These are phyloP conservation scores for Micrastur ruficollis DNA, from an alignment of 2,797 vertebrate genomes.

Conservation along the genomic window DNA sequence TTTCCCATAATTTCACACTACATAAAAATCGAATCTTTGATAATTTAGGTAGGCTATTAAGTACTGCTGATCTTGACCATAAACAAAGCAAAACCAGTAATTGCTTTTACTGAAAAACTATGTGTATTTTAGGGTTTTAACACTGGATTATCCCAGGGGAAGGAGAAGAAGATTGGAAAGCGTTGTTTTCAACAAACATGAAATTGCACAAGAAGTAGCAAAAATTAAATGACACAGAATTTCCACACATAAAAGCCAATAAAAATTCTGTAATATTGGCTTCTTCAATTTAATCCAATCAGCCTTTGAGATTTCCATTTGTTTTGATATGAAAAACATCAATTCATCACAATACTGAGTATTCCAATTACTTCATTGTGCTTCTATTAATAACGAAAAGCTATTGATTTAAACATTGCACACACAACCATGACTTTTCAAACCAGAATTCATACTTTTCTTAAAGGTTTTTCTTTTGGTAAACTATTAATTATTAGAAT, in stretches of 20 bases:
- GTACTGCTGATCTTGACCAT: background rate
- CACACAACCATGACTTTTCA: background rate
- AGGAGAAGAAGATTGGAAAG: slow-evolving; percentile 1
- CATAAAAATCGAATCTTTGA: slow-evolving; percentile 9
- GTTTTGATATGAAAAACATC: slow-evolving; percentile 9
- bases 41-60: slow-evolving; percentile 24
- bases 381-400: background rate
- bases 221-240: background rate
- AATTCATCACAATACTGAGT: background rate
- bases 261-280: background rate
- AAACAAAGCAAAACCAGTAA: slow-evolving; percentile 50
- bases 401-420: background rate
- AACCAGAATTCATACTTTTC: background rate
- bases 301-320: background rate
- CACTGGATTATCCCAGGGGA: background rate
- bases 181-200: background rate
- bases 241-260: background rate
- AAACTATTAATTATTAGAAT: background rate
- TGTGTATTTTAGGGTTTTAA: background rate
- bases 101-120: slow-evolving; percentile 30
- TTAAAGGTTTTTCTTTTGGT: background rate
- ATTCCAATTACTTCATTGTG: background rate
- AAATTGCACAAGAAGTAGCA: background rate
- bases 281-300: background rate
- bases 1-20: slow-evolving; percentile 32